Evolutionary conservation across 1,140 invertebrate species (phyloP).

Genomic region (Micrasema longulum): DNA sequence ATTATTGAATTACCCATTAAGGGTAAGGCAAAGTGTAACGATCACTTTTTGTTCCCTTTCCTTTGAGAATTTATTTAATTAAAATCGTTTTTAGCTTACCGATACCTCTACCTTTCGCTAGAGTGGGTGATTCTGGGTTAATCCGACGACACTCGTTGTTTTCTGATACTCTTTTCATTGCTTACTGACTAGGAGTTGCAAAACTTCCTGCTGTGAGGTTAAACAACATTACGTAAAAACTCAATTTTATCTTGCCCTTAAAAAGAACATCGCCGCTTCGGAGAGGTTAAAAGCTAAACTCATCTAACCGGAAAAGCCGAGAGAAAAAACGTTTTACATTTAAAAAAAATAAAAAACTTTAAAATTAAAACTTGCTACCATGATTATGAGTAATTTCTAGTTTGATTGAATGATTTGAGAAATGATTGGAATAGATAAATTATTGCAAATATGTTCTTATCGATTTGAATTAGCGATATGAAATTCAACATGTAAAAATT

Average conservation of each 20-base stretch:
- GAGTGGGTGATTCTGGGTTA: neutral
- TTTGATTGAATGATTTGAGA: too few relatives aligned
- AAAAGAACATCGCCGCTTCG: neutral
- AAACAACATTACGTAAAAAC: neutral
- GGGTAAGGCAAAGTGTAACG: conserved; percentile 10
- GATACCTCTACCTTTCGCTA: neutral
- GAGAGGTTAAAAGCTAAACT: too few relatives aligned
- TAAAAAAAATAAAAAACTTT: too few relatives aligned
- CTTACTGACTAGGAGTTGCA: neutral
- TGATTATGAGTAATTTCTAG: too few relatives aligned
- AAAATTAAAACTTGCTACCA: too few relatives aligned
- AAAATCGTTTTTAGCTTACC: conserved; percentile 11
- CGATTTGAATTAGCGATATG: too few relatives aligned
- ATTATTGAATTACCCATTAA: conserved; percentile 29
- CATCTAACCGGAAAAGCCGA: too few relatives aligned
- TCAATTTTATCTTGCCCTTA: neutral
- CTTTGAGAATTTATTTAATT: conserved; percentile 6
- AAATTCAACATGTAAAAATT: too few relatives aligned
- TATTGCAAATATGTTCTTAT: too few relatives aligned
- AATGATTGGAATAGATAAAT: too few relatives aligned
- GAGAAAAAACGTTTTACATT: too few relatives aligned
- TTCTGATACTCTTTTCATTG: neutral
- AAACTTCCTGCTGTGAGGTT: neutral
- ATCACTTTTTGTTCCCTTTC: conserved; percentile 10
- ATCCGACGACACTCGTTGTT: neutral